Conservation (phyloP, 2,888 invertebrate genomes). For the Acronicta alni region DNA sequence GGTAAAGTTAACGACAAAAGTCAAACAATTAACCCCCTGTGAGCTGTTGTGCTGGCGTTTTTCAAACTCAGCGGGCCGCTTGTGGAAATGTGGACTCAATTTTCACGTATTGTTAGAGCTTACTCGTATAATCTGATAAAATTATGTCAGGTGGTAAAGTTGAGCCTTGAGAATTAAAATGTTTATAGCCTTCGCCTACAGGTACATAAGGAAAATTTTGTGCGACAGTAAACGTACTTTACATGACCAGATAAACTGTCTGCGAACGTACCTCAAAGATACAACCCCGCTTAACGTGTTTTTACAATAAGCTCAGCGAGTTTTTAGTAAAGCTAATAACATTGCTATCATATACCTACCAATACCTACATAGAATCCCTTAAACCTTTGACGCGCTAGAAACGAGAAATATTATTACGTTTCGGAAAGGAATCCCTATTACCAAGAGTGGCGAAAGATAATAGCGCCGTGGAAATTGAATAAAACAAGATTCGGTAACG, state of each 20-base stretch:
- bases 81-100: conserved; percentile 61
- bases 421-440: conserved; percentile 73
- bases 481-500: conserved; percentile 80
- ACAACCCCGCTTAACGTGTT: too few species aligned
- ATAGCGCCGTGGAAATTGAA: conserved; percentile 80
- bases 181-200: conserved; percentile 45
- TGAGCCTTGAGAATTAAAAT: conserved; percentile 58
- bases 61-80: conserved; percentile 64
- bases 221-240: conserved; percentile 48
- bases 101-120: conserved; percentile 59
- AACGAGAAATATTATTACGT: conserved; percentile 73
- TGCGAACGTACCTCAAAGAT: conserved; percentile 25
- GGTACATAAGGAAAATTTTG: conserved; percentile 52
- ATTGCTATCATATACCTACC: conserved; percentile 43
- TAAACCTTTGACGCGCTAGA: conserved; percentile 65
- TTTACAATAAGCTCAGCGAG: conserved; percentile 15
- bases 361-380: conserved; percentile 47
- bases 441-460: conserved; percentile 79
- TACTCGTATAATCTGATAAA: conserved; percentile 53
- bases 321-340: conserved; percentile 44
- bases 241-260: conserved; percentile 42
- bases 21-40: conserved; percentile 79
- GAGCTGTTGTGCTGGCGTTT: conserved; percentile 68
- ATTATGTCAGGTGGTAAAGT: conserved; percentile 57
- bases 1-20: conserved; percentile 75